Conservation (phyloP, 2,888 invertebrate genomes). For the Drosophila stalkeri region DNA sequence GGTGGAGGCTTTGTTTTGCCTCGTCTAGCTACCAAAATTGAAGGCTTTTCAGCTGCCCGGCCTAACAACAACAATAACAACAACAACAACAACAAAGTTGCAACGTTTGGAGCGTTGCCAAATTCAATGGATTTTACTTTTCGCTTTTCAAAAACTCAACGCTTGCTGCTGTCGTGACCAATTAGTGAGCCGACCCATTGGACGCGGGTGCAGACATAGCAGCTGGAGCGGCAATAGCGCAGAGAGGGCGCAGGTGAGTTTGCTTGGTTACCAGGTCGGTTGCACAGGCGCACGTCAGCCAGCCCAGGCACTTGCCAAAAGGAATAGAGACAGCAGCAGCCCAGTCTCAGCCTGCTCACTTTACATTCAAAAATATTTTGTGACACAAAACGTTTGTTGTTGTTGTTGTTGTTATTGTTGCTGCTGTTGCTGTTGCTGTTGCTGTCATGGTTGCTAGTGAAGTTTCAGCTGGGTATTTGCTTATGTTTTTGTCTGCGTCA, state of each 20-base stretch:
- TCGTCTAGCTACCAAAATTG: conserved; percentile 72
- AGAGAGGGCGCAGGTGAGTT: conserved; percentile 18
- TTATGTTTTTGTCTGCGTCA: conserved; percentile 60
- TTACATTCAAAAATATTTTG: conserved; percentile 80
- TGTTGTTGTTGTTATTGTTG: conserved; percentile 47
- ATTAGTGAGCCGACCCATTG: conserved; percentile 69
- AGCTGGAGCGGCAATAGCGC: conserved; percentile 9
- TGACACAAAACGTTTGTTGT: conserved; percentile 73
- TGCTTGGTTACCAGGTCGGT: conserved; percentile 33
- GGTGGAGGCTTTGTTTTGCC: conserved; percentile 41
- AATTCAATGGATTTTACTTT: conserved; percentile 79
- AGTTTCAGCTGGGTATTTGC: conserved; percentile 54
- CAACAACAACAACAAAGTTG: conserved; percentile 36
- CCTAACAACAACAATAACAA: conserved; percentile 1
- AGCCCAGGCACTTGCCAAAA: conserved; percentile 44
- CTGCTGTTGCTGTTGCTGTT: conserved; percentile 14
- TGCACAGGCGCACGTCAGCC: conserved; percentile 74
- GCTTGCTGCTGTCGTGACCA: conserved; percentile 74
- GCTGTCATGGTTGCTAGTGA: conserved; percentile 21
- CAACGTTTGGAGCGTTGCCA: conserved; percentile 65
- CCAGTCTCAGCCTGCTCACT: conserved; percentile 56
- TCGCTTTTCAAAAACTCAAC: conserved; percentile 71
- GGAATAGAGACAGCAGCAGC: conserved; percentile 73
- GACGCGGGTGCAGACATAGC: conserved; percentile 28
- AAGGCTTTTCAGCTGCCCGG: conserved; percentile 69